Base-by-base conservation (phyloP, 2,888 invertebrate genomes). In the Pyrochroa serraticornis region DNA sequence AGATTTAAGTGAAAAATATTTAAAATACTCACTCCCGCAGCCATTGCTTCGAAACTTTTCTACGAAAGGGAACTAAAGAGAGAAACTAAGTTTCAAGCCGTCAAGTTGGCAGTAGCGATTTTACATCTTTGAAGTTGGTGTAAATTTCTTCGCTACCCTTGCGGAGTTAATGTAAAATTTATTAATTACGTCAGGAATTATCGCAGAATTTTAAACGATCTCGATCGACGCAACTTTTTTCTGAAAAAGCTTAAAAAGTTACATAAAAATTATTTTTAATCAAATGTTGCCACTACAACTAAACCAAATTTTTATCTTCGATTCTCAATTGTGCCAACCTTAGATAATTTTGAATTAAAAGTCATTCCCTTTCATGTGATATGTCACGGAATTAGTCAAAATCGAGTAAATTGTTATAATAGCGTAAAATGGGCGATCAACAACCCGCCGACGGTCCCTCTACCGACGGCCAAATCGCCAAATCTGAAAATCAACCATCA, bases 21-120 rank as follows among this genome's bases (percentile, higher is more conserved):
- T 50, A 58, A 52, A 56, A 62, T 70, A 85, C 88, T 86, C 83
- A 89, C 88, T 84, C 88, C 88, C 81, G 87, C 84, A 83, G 86
- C 87, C 88, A 88, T 88, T 82, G 83, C 84, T 81, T 56, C 36
- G 44, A 38, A 44, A 49, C 37, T 33, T 59, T 46, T 57, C 47
- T 47, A 45, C 44, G 46, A 39, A 60, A 58, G 47, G 51, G 59
- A 60, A 63, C 45, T 54, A 32, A 22, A 22, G 5, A 5, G 39
- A 13, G 10, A 39, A 3, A 10, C 8, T 2, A 39, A 5, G 2
- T 22, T 22, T 22, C 22, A 5, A 5, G 3, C 22, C 22, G 22
- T 22, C 22, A 22, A 22, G 22, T 22, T 22, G 22, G 22, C 22
- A 10, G 13, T 8, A 10, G 43, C 3, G 32, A n/a, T 43, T 43